A percentile compares a stretch with the other conserved stretches of the same genome.
phyloP scores from a whole-genome alignment of 2,113 vertebrate genomes.

The Erinaceus europaeus region DNA sequence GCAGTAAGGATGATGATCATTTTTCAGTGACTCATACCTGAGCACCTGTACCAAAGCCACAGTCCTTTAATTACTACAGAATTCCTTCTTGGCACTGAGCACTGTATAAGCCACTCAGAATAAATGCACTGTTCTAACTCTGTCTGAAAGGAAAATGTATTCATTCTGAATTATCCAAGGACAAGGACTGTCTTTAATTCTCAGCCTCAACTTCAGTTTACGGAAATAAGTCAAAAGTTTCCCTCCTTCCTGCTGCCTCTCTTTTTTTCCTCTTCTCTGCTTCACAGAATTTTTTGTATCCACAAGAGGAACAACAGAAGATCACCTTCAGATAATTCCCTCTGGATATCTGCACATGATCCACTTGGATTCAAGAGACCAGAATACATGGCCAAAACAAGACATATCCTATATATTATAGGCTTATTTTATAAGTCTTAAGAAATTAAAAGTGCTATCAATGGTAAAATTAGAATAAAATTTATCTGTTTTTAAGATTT shows the following conservation, averaged over 20 bases:
- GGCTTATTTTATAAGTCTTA: not conserved
- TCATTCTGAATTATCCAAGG: slow-evolving; percentile 14
- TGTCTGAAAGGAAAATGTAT: not conserved
- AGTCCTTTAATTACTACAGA: slow-evolving; percentile 20
- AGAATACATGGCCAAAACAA: not conserved
- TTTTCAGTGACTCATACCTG: slow-evolving; percentile 38
- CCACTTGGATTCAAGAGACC: not conserved
- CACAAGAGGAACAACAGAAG: not conserved
- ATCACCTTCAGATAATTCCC: not conserved
- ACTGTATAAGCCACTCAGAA: not conserved
- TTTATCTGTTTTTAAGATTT: no score
- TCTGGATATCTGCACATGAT: not conserved
- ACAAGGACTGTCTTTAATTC: slow-evolving; percentile 1
- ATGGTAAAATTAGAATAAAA: not conserved
- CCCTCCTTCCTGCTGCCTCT: not conserved
- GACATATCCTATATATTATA: not conserved
- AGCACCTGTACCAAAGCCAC: not conserved
- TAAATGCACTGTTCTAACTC: not conserved
- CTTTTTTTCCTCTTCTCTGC: not conserved
- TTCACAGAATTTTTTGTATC: not conserved
- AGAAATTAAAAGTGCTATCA: not conserved
- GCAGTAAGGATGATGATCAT: not conserved
- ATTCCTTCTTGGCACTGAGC: not conserved
- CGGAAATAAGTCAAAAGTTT: not conserved
- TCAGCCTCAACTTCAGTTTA: not conserved